Evolutionary conservation across 1,140 invertebrate genomes (phyloP).

Genomic region (Leptopilina clavipes): DNA sequence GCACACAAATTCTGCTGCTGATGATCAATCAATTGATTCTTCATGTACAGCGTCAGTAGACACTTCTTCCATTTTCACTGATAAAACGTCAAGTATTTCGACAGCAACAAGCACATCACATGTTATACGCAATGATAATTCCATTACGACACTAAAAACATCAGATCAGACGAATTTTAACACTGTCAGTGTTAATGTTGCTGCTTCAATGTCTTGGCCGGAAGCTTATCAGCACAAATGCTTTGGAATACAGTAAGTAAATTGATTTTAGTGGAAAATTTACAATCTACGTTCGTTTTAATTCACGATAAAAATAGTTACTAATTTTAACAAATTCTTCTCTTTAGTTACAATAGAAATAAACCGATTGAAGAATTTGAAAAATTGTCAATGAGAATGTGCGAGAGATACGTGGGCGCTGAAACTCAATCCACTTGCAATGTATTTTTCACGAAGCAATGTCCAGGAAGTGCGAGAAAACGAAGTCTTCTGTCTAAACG

Average conservation of each 20-base stretch:
- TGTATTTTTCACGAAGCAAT: conserved; percentile 75
- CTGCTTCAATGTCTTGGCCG: conserved; percentile 73
- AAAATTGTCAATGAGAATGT: conserved; percentile 76
- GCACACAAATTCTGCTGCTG: background rate
- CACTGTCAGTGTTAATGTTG: conserved; percentile 62
- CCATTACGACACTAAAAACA: conserved; percentile 30
- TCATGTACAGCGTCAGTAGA: conserved; percentile 38
- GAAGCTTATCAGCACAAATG: conserved; percentile 76
- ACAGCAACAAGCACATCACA: conserved; percentile 40
- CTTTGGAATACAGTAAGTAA: conserved; percentile 81
- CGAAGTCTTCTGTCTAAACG: conserved; percentile 74
- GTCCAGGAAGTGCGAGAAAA: conserved; percentile 76
- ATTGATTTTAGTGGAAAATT: no score
- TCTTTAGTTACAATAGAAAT: conserved; percentile 80
- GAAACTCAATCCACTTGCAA: conserved; percentile 82
- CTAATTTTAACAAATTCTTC: conserved; percentile 41
- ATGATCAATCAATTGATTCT: conserved; percentile 47
- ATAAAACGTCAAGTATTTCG: conserved; percentile 41
- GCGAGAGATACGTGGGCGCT: conserved; percentile 78
- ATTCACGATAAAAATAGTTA: background rate
- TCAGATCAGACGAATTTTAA: conserved; percentile 43
- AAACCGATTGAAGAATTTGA: conserved; percentile 79
- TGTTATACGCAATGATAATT: conserved; percentile 38
- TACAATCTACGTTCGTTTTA: no score
- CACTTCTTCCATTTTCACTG: conserved; percentile 43